Conservation (phyloP, 2,113 vertebrate species). For the Athene cunicularia region DNA sequence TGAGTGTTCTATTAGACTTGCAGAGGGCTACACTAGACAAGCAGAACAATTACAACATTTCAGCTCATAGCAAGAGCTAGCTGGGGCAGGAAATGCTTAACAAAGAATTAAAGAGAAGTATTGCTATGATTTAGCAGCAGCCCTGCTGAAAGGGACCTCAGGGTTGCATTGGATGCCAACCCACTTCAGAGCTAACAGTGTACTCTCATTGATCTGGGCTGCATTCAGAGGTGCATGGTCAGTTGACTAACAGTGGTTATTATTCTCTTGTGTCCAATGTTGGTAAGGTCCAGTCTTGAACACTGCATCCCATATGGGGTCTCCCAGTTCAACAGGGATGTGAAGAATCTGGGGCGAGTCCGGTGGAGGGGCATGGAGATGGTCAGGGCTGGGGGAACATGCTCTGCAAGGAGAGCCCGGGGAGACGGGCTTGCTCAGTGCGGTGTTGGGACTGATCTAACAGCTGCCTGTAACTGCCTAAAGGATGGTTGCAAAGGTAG, state of each 20-base stretch:
- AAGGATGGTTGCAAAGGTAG: background rate
- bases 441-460: background rate
- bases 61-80: background rate
- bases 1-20: background rate
- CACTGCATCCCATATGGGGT: background rate
- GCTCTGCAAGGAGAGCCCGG: background rate
- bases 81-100: background rate
- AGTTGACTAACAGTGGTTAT: too few species aligned
- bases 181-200: rapidly evolving
- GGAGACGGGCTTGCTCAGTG: background rate
- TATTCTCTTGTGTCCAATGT: background rate
- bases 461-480: background rate
- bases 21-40: background rate
- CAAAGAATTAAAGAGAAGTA: background rate
- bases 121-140: background rate
- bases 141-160: background rate
- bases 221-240: background rate
- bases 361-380: background rate
- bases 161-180: background rate
- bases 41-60: background rate
- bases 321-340: background rate
- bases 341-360: background rate
- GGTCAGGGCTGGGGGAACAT: background rate
- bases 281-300: background rate
- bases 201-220: background rate